Conservation (phyloP, 2,888 invertebrate species). For the Clitarchus hookeri region DNA sequence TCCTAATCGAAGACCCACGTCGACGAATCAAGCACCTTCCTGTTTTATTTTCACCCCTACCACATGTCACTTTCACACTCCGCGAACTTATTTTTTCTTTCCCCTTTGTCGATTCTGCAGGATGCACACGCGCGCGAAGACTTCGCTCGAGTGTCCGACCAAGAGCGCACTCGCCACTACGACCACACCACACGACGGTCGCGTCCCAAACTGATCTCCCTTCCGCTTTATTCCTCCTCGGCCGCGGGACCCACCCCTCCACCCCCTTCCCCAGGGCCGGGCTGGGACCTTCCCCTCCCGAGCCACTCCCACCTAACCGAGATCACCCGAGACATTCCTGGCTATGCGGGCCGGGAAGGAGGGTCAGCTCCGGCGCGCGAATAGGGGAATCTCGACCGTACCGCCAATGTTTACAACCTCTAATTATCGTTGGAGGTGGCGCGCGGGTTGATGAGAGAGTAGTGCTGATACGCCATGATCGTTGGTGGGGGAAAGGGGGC, state of each 20-base stretch:
- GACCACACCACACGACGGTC: neutral
- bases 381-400: neutral
- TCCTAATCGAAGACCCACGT: neutral
- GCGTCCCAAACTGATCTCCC: neutral
- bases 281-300: no score
- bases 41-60: neutral
- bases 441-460: neutral
- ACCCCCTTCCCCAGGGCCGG: no score
- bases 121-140: neutral
- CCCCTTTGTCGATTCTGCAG: neutral
- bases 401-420: constrained; percentile 22
- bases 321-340: neutral
- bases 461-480: neutral
- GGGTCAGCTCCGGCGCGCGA: neutral
- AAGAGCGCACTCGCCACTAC: neutral
- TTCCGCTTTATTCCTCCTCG: neutral
- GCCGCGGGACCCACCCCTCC: neutral
- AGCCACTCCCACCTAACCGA: neutral
- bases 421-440: constrained; percentile 19
- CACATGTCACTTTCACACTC: neutral
- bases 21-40: neutral
- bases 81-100: neutral
- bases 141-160: no score
- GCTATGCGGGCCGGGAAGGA: neutral
- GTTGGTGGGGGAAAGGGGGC: neutral